Evolutionary conservation across 2,113 vertebrate genomes (phyloP).

Genomic region (Gobio gobio): DNA sequence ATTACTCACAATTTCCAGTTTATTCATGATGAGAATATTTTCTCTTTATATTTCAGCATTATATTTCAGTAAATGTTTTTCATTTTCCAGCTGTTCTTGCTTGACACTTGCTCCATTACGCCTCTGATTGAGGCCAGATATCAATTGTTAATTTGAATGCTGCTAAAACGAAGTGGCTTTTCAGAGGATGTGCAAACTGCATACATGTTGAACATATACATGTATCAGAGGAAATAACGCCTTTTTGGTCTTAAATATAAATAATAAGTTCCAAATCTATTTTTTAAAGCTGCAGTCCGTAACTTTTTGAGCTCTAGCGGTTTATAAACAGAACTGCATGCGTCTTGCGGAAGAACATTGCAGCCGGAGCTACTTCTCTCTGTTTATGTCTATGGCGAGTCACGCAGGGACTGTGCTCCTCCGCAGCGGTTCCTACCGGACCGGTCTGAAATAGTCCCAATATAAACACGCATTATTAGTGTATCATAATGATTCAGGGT

Average conservation of each 20-base stretch:
- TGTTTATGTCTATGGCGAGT: too few species aligned
- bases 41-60: not conserved
- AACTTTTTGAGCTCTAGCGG: too few species aligned
- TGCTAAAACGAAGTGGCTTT: slow-evolving; percentile 3
- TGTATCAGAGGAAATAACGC: not conserved
- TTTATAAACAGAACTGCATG: too few species aligned
- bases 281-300: too few species aligned
- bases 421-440: too few species aligned
- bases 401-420: too few species aligned
- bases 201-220: not conserved
- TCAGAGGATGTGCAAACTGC: not conserved
- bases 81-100: not conserved
- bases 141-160: not conserved
- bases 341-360: too few species aligned
- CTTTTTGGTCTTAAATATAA: not conserved
- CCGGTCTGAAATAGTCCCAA: too few species aligned
- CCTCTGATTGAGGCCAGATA: not conserved
- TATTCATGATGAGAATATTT: not conserved
- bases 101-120: not conserved
- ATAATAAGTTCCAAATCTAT: too few species aligned
- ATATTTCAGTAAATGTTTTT: not conserved
- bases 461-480: too few species aligned
- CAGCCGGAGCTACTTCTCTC: too few species aligned
- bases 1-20: not conserved
- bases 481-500: too few species aligned